Evolutionary conservation across 2,888 invertebrate species (phyloP).

Genomic region (Lumbricus terrestris): DNA sequence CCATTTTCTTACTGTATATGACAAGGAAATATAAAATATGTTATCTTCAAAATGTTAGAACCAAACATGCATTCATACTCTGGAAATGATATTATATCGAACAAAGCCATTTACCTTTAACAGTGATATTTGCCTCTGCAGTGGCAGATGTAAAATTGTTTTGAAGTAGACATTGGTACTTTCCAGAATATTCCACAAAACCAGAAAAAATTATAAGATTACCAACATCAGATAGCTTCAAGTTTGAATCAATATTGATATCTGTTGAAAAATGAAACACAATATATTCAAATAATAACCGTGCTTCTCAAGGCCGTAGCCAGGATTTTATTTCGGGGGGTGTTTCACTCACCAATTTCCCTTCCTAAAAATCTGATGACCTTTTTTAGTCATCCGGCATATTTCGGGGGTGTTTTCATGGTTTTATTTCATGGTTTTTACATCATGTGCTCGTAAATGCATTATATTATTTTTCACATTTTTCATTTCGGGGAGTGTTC

Average conservation of each 20-base stretch:
- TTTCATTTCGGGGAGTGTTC: no score
- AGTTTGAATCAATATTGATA: background rate
- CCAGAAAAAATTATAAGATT: background rate
- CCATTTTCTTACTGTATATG: background rate
- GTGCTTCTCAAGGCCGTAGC: no score
- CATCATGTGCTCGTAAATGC: no score
- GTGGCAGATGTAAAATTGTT: conserved; percentile 14
- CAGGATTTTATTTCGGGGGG: no score
- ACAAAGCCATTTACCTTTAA: background rate
- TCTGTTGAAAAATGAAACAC: background rate
- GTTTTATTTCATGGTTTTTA: no score
- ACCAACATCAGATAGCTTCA: background rate
- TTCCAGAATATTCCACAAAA: conserved; percentile 13
- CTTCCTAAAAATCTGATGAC: no score
- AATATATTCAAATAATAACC: background rate
- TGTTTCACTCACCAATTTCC: no score
- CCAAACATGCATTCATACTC: background rate
- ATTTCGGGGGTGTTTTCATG: no score
- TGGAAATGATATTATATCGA: background rate
- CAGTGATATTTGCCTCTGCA: background rate
- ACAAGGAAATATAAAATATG: background rate
- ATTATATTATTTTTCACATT: no score
- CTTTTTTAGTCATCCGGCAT: no score
- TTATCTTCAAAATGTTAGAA: background rate
- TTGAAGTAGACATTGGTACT: background rate